Base-by-base conservation (phyloP, 1,140 invertebrate species). In the Centruroides vittatus region DNA sequence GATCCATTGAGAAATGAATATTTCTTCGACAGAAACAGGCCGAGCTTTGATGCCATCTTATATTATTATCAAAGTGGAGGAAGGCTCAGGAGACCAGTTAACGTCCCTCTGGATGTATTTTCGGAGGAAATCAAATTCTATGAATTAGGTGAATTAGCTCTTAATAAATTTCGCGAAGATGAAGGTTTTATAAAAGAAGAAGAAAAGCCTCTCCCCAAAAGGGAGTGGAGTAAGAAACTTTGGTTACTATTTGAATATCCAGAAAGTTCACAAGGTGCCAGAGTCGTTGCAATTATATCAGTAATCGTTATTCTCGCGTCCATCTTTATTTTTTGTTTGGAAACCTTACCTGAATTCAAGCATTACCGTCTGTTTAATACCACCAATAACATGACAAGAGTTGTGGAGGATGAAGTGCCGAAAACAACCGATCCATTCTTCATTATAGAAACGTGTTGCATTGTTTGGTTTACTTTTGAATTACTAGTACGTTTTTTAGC, bases 51-150 rank as follows among this genome's bases (percentile, higher is more conserved):
- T 81, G 91, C 96, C 75, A 98, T 99, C 79, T 84, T 99, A 68
- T 98, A 99, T 77, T 99, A 98, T 78, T 99, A 99, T 79, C 96
- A 99, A 78, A 98, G 93, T 76, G 88, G 94, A 66, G 96, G 96
- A 63, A 83, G 94, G 70, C 83, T 99, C 65, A 84, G 93, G 68
- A 83, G 95, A 71, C 95, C 96, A 61, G 92, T 97, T 73, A 96
- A 98, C 78, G 94, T 99, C 67, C 96, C 96, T 65, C 83, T 98
- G 72, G 92, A 96, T 80, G 89, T 97, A 70, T 98, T 97, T 80
- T 89, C 90, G 68, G 91, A 96, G 76, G 94, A 98, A 79, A 95
- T 99, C 76, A 96, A 96, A 79, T 98, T 98, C 80, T 98, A 96
- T 81, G 93, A 98, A 78, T 84, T 97, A 73, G 94, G 93, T 73